Evolutionary conservation across 2,888 invertebrate genomes (phyloP).

Genomic region (Muscina levida): DNA sequence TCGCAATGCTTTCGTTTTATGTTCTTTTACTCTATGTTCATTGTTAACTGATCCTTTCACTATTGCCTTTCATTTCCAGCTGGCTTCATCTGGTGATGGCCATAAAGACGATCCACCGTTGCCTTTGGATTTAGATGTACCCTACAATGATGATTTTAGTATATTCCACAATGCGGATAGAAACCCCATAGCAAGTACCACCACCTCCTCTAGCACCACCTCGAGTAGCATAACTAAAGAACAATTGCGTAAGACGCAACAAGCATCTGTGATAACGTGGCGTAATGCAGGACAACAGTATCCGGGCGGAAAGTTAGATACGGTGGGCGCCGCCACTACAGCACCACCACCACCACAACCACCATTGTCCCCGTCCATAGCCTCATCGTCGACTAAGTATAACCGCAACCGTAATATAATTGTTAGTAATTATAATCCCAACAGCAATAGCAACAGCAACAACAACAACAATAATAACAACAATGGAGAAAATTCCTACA

Average conservation of each 20-base stretch:
- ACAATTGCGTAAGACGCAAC: constrained; percentile 62
- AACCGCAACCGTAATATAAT: constrained; percentile 79
- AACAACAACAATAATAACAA: constrained; percentile 63
- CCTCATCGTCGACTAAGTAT: constrained; percentile 67
- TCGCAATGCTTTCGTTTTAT: background rate
- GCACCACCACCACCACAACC: constrained; percentile 47
- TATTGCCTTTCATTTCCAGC: constrained; percentile 58
- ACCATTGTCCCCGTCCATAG: constrained; percentile 53
- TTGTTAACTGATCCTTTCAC: background rate
- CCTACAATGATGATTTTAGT: constrained; percentile 84
- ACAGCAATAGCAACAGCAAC: constrained; percentile 74
- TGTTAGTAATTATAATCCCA: constrained; percentile 76
- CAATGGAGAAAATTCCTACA: constrained; percentile 68
- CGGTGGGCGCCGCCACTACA: constrained; percentile 28
- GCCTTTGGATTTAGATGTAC: constrained; percentile 84
- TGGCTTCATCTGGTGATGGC: constrained; percentile 69
- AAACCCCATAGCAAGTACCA: constrained; percentile 61
- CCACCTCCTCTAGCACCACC: constrained; percentile 62
- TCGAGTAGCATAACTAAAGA: constrained; percentile 27
- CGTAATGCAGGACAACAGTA: constrained; percentile 66
- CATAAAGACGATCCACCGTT: constrained; percentile 82
- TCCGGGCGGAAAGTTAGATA: background rate
- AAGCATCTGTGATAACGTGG: constrained; percentile 69
- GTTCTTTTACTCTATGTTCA: constrained; percentile 5
- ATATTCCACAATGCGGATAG: constrained; percentile 77